Conservation (phyloP, 2,888 invertebrate species). For the Ophraella communa region DNA sequence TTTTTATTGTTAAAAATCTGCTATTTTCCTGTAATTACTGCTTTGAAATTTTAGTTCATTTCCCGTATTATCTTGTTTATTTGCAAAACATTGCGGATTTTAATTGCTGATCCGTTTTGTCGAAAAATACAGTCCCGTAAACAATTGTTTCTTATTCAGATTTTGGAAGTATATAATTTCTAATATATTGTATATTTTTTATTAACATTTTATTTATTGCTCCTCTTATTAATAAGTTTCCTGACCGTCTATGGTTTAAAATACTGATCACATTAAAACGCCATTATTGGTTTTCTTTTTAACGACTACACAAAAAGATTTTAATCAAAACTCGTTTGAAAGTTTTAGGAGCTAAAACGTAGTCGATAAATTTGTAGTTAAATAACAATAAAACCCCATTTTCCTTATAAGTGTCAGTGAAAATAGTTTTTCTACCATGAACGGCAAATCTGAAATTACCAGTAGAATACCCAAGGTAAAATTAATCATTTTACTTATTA, state of each 20-base stretch:
- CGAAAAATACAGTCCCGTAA: too few relatives aligned
- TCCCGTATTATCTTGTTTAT: too few relatives aligned
- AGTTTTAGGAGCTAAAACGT: neutral
- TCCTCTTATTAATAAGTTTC: neutral
- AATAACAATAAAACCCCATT: constrained; percentile 13
- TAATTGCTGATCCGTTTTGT: too few relatives aligned
- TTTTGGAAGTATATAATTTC: too few relatives aligned
- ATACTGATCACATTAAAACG: constrained; percentile 15
- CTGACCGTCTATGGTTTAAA: constrained; percentile 6
- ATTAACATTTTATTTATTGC: neutral
- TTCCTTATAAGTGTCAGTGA: constrained; percentile 18
- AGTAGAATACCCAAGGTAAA: constrained; percentile 15
- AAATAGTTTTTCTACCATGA: constrained; percentile 19
- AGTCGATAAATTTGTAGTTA: constrained; percentile 11
- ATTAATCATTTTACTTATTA: neutral
- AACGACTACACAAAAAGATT: constrained; percentile 16
- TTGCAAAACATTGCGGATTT: too few relatives aligned
- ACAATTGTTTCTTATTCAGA: too few relatives aligned
- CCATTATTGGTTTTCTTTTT: constrained; percentile 17
- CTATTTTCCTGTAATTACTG: too few relatives aligned
- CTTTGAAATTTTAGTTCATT: too few relatives aligned
- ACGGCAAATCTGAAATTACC: neutral
- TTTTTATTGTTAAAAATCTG: too few relatives aligned
- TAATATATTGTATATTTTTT: too few relatives aligned
- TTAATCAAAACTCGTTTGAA: neutral